phyloP scores from a whole-genome alignment of 2,888 invertebrate species.

The Chloroclystis v-ata region DNA sequence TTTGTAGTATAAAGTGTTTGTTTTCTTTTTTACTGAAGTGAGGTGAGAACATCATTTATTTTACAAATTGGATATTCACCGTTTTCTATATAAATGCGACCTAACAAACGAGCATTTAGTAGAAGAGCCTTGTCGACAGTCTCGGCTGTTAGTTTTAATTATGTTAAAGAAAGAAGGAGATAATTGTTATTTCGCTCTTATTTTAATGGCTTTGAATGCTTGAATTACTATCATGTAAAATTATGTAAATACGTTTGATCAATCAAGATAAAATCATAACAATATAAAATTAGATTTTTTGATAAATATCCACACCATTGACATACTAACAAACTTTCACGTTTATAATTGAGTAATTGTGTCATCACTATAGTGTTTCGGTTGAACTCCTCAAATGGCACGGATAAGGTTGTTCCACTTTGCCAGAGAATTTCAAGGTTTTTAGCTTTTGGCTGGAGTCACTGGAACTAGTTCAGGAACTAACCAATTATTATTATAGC shows the following conservation, averaged over 20 bases:
- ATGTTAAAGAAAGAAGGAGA: constrained; percentile 1
- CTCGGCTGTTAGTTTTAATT: constrained; percentile 12
- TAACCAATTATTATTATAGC: too few relatives aligned
- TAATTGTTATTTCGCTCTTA: constrained; percentile 1
- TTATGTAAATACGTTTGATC: too few relatives aligned
- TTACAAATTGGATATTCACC: too few relatives aligned
- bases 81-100: constrained; percentile 4
- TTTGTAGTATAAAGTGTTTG: neutral
- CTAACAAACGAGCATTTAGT: constrained; percentile 15
- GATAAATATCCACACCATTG: too few relatives aligned
- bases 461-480: neutral
- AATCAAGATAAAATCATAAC: too few relatives aligned
- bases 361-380: constrained; percentile 7
- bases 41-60: too few relatives aligned
- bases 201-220: too few relatives aligned
- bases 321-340: too few relatives aligned
- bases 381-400: constrained; percentile 1
- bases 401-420: neutral
- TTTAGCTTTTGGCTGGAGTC: neutral
- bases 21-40: neutral
- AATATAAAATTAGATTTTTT: too few relatives aligned
- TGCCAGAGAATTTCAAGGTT: neutral
- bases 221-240: too few relatives aligned
- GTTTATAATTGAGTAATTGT: too few relatives aligned
- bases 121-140: constrained; percentile 9